Base-by-base conservation (phyloP, 2,113 vertebrate species). In the Rhizomys pruinosus region DNA sequence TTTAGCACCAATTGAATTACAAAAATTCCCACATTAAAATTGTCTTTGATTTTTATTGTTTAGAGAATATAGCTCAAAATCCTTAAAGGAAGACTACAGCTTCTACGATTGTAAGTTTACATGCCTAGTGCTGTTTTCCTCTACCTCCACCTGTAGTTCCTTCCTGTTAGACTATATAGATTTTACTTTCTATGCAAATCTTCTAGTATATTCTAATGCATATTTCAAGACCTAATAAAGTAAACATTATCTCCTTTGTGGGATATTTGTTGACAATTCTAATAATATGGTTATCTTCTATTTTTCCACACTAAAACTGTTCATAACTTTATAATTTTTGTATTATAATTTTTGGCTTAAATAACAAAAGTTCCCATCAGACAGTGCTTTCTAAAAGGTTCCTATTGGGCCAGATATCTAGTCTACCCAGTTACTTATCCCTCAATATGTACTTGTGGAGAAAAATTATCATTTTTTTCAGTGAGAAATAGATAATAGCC, bases 11-110 rank as follows among this genome's bases (percentile, higher is more conserved):
- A 57, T 85, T 77, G 88, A 74, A 73, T 57, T 32, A 85, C 5
- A 8, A 87, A 44, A 44, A 37, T 25, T 90, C 23, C 19, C 79
- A 37, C 16, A 81, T 90, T 61, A 61, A 66, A 85, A 84, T 7
- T 57, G 34, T 32, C 11, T 72, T 72, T 71, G 34, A 76, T 86
- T 89, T 22, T 39, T 25, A 87, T 29, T 72, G 59, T 20, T 72
- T 91, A 55, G 55, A 76, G 63, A 84, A 78, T 52, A 73, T n/a
- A 85, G 85, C 47, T 71, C 47, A 86, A 32, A 82, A 44, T 89
- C 23, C 44, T 59, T 55, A 76, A 29, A 84, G 44, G n/a, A 86
- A 34, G 16, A 23, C 22, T 20, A 55, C 94, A 84, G 13, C 9
- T 59, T 94, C 64, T 32, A 59, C 10, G 71, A 27, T 19, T 52